Percentiles rank a stretch among this genome's conserved stretches.
Conservation (phyloP, 1,140 invertebrate species). For the Saccostrea echinata region DNA sequence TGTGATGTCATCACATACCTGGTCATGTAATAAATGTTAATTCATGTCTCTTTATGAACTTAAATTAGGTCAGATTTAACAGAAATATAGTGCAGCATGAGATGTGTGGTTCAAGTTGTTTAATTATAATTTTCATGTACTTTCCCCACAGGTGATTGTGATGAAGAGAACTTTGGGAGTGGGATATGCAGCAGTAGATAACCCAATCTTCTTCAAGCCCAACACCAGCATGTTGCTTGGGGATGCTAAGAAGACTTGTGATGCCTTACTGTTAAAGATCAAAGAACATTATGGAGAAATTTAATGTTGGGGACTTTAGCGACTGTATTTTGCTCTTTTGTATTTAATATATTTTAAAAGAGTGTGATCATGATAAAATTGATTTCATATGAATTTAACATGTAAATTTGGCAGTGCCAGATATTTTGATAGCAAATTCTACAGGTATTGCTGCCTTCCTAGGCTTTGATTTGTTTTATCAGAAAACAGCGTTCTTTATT, state of each 20-base stretch:
- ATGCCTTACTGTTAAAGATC: slow-evolving; percentile 85
- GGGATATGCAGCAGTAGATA: slow-evolving; percentile 92
- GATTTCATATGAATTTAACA: background rate
- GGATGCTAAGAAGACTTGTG: slow-evolving; percentile 95
- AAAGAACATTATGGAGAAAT: slow-evolving; percentile 64
- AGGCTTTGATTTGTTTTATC: background rate
- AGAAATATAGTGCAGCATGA: too few species aligned
- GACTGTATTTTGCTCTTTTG: background rate
- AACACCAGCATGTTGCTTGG: slow-evolving; percentile 94
- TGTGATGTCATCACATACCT: background rate
- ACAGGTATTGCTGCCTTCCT: background rate
- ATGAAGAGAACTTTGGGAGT: slow-evolving; percentile 95
- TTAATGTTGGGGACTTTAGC: slow-evolving; percentile 41
- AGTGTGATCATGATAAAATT: too few species aligned
- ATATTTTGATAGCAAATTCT: slow-evolving; percentile 22
- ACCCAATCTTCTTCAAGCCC: slow-evolving; percentile 94
- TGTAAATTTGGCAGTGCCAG: slow-evolving; percentile 10
- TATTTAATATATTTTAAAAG: background rate
- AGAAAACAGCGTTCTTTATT: background rate
- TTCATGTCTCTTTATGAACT: too few species aligned
- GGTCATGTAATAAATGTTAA: too few species aligned
- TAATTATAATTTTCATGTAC: background rate
- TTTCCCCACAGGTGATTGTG: slow-evolving; percentile 86
- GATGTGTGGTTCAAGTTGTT: background rate
- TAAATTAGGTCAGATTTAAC: too few species aligned